phyloP scores from a whole-genome alignment of 2,888 invertebrate species.

The Nomada goodeniana region DNA sequence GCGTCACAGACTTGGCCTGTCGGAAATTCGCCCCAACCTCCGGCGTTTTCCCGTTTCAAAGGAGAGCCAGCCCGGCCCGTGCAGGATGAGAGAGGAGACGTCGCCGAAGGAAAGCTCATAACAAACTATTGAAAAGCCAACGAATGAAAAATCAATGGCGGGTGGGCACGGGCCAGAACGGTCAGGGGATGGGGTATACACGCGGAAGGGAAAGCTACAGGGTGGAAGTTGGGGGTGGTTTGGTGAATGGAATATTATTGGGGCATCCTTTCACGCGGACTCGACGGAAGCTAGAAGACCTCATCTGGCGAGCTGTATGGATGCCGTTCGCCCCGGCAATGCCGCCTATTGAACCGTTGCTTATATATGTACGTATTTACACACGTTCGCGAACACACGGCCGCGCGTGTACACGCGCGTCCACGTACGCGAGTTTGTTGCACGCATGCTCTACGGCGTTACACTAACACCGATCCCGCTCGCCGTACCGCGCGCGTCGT shows the following conservation, averaged over 20 bases:
- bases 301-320: constrained; percentile 83
- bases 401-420: not conserved
- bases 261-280: constrained; percentile 85
- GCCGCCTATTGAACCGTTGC: constrained; percentile 82
- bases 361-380: constrained; percentile 72
- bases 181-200: constrained; percentile 67
- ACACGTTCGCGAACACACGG: constrained; percentile 31
- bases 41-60: constrained; percentile 56
- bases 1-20: constrained; percentile 31
- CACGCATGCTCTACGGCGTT: constrained; percentile 36
- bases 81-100: constrained; percentile 69
- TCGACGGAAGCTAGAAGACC: constrained; percentile 84
- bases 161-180: constrained; percentile 75
- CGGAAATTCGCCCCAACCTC: constrained; percentile 50
- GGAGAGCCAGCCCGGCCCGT: constrained; percentile 45
- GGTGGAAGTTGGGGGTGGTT: constrained; percentile 74
- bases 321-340: constrained; percentile 82
- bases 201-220: constrained; percentile 54
- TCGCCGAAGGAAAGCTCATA: constrained; percentile 83
- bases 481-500: not conserved
- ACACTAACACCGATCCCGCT: constrained; percentile 43
- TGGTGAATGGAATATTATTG: constrained; percentile 84
- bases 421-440: constrained; percentile 46
- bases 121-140: constrained; percentile 84
- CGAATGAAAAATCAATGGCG: constrained; percentile 84